Conservation (phyloP, 1,140 invertebrate species). For the Myzus persicae region DNA sequence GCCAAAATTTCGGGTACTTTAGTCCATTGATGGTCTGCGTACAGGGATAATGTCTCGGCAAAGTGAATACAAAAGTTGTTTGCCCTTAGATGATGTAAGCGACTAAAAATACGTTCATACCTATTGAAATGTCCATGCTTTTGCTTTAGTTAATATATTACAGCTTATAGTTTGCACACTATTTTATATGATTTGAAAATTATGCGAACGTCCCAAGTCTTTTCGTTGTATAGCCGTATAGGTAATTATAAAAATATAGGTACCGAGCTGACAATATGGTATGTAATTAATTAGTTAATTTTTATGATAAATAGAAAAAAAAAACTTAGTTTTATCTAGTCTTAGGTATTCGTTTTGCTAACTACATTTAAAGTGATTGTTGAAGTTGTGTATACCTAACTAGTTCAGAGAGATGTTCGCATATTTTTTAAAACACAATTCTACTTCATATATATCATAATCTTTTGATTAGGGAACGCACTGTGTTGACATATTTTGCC, state of each 20-base stretch:
- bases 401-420: neutral
- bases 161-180: neutral
- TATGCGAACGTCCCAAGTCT: neutral
- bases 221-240: neutral
- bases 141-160: neutral
- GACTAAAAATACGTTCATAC: neutral
- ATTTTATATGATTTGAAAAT: neutral
- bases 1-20: neutral
- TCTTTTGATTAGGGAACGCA: no score
- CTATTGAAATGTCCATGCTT: neutral
- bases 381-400: no score
- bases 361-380: neutral
- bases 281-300: neutral
- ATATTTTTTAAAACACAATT: neutral
- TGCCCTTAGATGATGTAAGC: constrained; percentile 27
- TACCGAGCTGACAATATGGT: neutral
- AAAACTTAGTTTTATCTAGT: neutral
- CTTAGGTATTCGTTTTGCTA: neutral
- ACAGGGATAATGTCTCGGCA: constrained; percentile 26
- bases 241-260: neutral
- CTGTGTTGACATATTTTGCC: neutral
- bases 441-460: neutral
- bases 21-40: neutral
- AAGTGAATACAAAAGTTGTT: constrained; percentile 2
- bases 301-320: no score